Evolutionary conservation across 2,113 vertebrate genomes (phyloP).

Genomic region (Phyllopteryx taeniolatus): DNA sequence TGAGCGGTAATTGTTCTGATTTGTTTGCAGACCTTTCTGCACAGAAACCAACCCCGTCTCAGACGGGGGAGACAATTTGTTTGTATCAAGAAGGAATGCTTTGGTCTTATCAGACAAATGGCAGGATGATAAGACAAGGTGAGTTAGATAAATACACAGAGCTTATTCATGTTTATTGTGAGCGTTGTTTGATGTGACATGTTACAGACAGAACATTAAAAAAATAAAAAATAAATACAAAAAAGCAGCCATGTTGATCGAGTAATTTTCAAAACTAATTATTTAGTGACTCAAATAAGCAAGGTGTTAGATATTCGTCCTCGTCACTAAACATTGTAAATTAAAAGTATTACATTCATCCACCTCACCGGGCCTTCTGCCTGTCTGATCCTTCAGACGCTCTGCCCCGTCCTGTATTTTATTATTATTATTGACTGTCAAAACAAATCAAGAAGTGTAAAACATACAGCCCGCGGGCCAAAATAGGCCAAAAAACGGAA

Average conservation of each 20-base stretch:
- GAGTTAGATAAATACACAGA: constrained; percentile 32
- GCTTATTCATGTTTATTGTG: constrained; percentile 30
- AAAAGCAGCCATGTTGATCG: constrained; percentile 2
- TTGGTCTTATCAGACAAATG: constrained; percentile 34
- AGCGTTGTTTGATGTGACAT: constrained; percentile 23
- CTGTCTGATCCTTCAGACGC: too few relatives aligned
- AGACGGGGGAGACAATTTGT: constrained; percentile 23
- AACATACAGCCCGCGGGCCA: too few relatives aligned
- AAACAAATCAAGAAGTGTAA: too few relatives aligned
- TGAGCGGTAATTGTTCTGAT: constrained; percentile 21
- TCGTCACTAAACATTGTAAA: not conserved
- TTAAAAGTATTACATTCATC: too few relatives aligned
- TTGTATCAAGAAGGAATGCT: constrained; percentile 30
- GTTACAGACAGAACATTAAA: constrained; percentile 7
- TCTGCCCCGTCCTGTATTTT: too few relatives aligned
- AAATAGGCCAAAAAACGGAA: too few relatives aligned
- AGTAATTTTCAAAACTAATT: constrained; percentile 17
- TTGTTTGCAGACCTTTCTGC: constrained; percentile 41
- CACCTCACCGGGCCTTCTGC: too few relatives aligned
- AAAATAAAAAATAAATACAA: constrained; percentile 2
- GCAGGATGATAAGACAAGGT: constrained; percentile 37
- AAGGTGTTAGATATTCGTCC: constrained; percentile 6
- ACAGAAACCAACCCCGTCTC: constrained; percentile 13
- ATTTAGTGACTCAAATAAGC: constrained; percentile 12
- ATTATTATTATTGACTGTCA: too few relatives aligned